phyloP scores from a whole-genome alignment of 2,113 vertebrate species.

The Pteruthius melanotis region DNA sequence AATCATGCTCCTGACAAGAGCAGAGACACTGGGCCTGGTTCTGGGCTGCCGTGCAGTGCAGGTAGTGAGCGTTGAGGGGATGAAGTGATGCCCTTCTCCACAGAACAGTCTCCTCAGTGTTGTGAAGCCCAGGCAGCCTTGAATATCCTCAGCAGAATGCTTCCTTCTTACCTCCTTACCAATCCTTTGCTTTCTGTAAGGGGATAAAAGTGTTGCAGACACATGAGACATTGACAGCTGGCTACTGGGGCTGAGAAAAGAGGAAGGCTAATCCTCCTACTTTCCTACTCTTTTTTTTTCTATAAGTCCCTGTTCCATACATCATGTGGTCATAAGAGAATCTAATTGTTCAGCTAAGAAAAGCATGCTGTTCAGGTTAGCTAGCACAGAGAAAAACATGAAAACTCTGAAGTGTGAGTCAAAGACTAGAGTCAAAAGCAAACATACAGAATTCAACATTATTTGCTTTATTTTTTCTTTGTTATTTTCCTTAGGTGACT shows the following conservation, averaged over 20 bases:
- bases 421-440: not conserved
- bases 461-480: not conserved
- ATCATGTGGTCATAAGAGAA: not conserved
- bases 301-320: not conserved
- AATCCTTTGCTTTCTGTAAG: not conserved
- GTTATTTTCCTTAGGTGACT: not conserved
- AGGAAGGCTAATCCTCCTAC: not conserved
- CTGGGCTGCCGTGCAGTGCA: not conserved
- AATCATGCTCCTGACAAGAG: not conserved
- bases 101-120: accelerated
- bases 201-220: not conserved
- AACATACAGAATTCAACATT: not conserved
- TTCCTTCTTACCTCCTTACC: not conserved
- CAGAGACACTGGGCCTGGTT: not conserved
- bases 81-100: accelerated
- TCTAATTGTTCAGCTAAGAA: not conserved
- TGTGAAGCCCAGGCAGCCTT: not conserved
- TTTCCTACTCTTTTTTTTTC: not conserved
- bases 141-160: not conserved
- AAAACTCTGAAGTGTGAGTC: not conserved
- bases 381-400: not conserved
- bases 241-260: not conserved
- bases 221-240: not conserved
- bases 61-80: not conserved
- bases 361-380: not conserved